Evolutionary conservation across 2,113 vertebrate species (phyloP).

Genomic region (Ellobius talpinus): DNA sequence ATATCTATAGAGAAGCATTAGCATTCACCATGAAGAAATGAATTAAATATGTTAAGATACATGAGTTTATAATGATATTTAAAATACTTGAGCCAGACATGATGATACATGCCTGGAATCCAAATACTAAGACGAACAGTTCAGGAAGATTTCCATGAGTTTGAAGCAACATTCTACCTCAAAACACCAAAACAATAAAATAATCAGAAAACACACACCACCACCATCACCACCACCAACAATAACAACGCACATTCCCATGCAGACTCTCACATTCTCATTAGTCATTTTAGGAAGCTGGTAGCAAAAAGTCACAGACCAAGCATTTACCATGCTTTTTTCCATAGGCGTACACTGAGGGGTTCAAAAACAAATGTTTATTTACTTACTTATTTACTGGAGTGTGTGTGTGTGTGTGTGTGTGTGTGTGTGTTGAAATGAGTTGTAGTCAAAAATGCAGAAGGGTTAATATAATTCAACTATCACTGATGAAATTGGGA

Average conservation of each 20-base stretch:
- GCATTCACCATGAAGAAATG: background rate
- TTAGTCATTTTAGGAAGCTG: conserved; percentile 32
- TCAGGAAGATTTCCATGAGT: background rate
- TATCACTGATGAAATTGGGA: background rate
- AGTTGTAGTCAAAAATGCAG: conserved; percentile 27
- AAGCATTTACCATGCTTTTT: background rate
- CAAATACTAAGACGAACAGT: background rate
- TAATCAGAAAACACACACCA: background rate
- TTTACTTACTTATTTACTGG: background rate
- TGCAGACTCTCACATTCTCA: background rate
- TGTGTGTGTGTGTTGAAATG: background rate
- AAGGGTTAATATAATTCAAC: conserved; percentile 20
- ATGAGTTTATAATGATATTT: conserved; percentile 8
- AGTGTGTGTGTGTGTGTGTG: background rate
- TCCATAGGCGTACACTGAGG: background rate
- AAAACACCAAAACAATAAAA: background rate
- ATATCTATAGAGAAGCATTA: background rate
- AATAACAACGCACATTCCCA: background rate
- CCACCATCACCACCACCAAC: background rate
- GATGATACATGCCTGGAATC: background rate
- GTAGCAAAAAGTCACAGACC: background rate
- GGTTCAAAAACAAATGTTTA: background rate
- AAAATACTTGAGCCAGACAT: background rate
- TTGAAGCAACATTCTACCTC: background rate
- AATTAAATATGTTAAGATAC: conserved; percentile 7